Evolutionary conservation across 2,888 invertebrate species (phyloP), one percentile per base, ranked within the genome.

Genomic region (Limnephilus lunatus): DNA sequence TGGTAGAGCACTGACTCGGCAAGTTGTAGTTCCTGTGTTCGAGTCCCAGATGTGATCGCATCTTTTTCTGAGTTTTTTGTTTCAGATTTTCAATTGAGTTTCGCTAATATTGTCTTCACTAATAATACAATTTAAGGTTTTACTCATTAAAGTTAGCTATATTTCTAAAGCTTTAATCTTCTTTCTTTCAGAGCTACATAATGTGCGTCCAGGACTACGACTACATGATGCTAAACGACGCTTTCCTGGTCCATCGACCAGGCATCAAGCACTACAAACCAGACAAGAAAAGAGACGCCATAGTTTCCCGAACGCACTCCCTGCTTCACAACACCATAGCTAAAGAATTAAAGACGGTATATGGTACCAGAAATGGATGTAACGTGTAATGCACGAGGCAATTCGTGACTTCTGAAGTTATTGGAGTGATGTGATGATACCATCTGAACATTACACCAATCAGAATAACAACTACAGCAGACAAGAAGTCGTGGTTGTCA

Each of bases 171-270:
- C 5, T 2, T 39, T 85, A 19, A 25, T 35, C 15, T 85, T 19
- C 30, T 30, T 30, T 90, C 44, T 94, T 95, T 25, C 96, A 99
- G 98, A 98, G 98, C 94, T 99, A 98, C 95, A 97, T 98, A 92
- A 97, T 99, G 93, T 99, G 99, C 95, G 98, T 98, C 35, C 96
- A 98, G 95, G 98, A 99, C 95, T 99, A 99, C 95, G 98, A 99
- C 95, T 98, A 99, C 95, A 97, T 98, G 95, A 98, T 99, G 94
- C 95, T 99, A 94, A 98, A 99, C 96, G 98, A 99, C 95, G 98
- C 98, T n/a, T 99, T 99, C 95, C 96, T 99, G 92, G 98, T 98
- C 90, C 99, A 99, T 95, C 98, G 98, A 94, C 99, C 99, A 0
- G 99, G 99, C 89, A 99, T 99, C 94, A 99, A 99, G 95, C 96